Conservation (phyloP, 2,888 invertebrate species). For the Andricus quercusramuli region DNA sequence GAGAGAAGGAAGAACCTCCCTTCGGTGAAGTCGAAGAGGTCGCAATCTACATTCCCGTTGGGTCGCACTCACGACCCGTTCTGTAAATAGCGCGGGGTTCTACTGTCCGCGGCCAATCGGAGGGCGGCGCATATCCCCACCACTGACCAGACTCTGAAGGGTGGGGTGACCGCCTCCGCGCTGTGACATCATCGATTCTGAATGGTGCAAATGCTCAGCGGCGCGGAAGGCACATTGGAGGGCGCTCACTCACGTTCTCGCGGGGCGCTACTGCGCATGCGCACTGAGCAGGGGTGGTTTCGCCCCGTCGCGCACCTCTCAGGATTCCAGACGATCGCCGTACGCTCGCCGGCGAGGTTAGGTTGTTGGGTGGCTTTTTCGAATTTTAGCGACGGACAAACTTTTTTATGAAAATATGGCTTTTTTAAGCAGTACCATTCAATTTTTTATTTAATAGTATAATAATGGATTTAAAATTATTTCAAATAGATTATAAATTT, state of each 20-base stretch:
- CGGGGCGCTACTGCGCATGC: slow-evolving; percentile 60
- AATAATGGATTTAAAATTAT: too few relatives aligned
- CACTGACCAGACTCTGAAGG: slow-evolving; percentile 38
- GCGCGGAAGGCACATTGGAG: slow-evolving; percentile 77
- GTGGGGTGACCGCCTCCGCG: slow-evolving; percentile 64
- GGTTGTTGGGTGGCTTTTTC: background rate
- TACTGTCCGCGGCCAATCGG: slow-evolving; percentile 63
- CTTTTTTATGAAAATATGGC: background rate
- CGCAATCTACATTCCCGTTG: slow-evolving; percentile 61
- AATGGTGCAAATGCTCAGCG: slow-evolving; percentile 77
- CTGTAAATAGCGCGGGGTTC: slow-evolving; percentile 62
- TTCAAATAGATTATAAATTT: too few relatives aligned
- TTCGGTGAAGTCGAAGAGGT: slow-evolving; percentile 52
- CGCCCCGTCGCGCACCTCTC: background rate
- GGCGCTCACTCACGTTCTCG: slow-evolving; percentile 69
- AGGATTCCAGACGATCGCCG: background rate
- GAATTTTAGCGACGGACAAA: background rate
- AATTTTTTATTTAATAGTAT: too few relatives aligned
- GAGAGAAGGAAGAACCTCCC: slow-evolving; percentile 47
- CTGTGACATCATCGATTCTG: slow-evolving; percentile 78
- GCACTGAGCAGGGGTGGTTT: slow-evolving; percentile 52
- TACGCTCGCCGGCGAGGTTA: slow-evolving; percentile 1
- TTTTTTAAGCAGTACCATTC: too few relatives aligned
- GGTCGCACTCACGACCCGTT: slow-evolving; percentile 62
- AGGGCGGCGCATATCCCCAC: slow-evolving; percentile 26